A percentile compares a stretch with the other conserved stretches of the same genome.
Conservation (phyloP, 2,113 vertebrate species). For the Hyaena hyaena region DNA sequence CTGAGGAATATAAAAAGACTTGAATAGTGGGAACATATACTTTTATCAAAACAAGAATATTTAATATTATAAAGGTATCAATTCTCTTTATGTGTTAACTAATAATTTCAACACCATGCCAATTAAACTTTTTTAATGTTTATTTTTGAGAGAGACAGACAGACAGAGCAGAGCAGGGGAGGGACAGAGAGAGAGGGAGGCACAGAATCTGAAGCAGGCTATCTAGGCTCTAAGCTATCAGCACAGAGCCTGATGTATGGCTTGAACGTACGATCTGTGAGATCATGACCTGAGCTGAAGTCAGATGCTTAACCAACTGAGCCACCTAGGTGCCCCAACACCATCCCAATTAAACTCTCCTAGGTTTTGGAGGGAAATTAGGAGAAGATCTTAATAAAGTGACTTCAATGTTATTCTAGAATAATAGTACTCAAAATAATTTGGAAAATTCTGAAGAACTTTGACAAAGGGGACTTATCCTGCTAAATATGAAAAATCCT, state of each 20-base stretch:
- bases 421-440: not conserved
- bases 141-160: too few relatives aligned
- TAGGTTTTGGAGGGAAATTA: not conserved
- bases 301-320: too few relatives aligned
- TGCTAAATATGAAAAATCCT: not conserved
- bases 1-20: not conserved
- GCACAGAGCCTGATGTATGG: too few relatives aligned
- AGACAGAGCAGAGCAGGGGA: too few relatives aligned
- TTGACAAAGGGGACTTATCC: not conserved
- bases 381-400: not conserved
- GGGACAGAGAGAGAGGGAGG: too few relatives aligned
- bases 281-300: too few relatives aligned
- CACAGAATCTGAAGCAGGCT: too few relatives aligned
- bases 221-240: too few relatives aligned
- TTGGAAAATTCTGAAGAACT: not conserved
- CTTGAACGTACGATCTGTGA: too few relatives aligned
- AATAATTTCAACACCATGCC: not conserved
- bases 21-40: not conserved
- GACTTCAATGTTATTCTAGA: not conserved
- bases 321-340: not conserved
- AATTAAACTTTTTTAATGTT: not conserved
- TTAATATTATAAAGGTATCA: not conserved
- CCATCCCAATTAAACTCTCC: not conserved
- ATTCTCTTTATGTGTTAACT: not conserved
- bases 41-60: not conserved